Evolutionary conservation across 2,888 invertebrate species (phyloP).

Genomic region (Pomacea canaliculata): DNA sequence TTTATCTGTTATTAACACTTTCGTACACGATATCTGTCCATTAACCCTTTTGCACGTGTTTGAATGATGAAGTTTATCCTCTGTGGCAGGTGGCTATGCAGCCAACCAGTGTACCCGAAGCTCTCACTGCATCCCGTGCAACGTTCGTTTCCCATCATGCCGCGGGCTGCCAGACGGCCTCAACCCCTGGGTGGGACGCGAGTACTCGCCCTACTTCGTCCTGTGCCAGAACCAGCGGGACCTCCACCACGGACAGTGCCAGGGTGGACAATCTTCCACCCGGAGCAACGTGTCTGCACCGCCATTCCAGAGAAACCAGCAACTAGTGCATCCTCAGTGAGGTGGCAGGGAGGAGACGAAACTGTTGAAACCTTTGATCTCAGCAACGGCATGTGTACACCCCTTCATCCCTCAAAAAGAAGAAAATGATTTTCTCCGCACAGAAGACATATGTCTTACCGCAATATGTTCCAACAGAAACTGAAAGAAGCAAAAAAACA

Average conservation of each 20-base stretch:
- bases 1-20: too few species aligned
- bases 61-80: too few species aligned
- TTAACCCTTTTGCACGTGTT: too few species aligned
- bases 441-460: too few species aligned
- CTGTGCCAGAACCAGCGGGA: slow-evolving; percentile 25
- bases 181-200: slow-evolving; percentile 31
- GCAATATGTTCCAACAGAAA: not conserved
- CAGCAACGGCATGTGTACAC: not conserved
- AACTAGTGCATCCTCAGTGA: not conserved
- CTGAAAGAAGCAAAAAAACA: not conserved
- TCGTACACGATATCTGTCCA: too few species aligned
- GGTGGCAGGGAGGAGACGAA: not conserved
- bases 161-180: slow-evolving; percentile 26
- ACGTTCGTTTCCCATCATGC: slow-evolving; percentile 29
- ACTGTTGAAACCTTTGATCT: not conserved
- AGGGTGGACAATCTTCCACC: slow-evolving; percentile 30
- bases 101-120: slow-evolving; percentile 26
- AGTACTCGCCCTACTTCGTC: slow-evolving; percentile 30
- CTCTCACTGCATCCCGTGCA: slow-evolving; percentile 32
- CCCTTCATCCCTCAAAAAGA: too few species aligned
- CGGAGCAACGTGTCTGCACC: slow-evolving; percentile 19
- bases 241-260: slow-evolving; percentile 22
- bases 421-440: too few species aligned
- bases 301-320: not conserved
- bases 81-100: slow-evolving; percentile 28